These are phyloP conservation scores for Pseudoatta argentina DNA, from an alignment of 1,140 invertebrate species.

Conservation along the genomic window DNA sequence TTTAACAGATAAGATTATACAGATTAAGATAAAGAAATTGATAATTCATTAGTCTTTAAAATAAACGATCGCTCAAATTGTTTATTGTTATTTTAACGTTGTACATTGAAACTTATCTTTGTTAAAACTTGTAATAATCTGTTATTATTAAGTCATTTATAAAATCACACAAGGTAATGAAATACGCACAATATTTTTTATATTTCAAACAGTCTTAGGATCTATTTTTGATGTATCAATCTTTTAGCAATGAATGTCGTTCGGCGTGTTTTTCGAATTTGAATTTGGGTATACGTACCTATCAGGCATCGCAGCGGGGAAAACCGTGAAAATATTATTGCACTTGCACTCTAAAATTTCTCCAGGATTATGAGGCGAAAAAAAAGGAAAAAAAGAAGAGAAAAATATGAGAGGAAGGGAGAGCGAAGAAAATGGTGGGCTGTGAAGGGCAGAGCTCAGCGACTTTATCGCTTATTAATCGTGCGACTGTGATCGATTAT, in stretches of 20 bases:
- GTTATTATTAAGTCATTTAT: background rate
- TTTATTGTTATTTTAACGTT: conserved; percentile 2
- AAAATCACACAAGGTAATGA: background rate
- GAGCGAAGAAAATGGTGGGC: conserved; percentile 40
- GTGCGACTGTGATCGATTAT: conserved; percentile 81
- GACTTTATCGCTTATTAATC: conserved; percentile 82
- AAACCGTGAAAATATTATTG: background rate
- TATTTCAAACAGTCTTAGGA: background rate
- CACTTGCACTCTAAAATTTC: conserved; percentile 27
- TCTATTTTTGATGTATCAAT: background rate
- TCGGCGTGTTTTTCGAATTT: background rate
- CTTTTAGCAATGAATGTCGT: background rate
- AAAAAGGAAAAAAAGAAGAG: background rate
- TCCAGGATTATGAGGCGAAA: background rate
- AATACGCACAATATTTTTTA: background rate
- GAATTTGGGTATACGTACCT: background rate
- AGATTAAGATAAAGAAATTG: too few species aligned
- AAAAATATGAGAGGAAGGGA: background rate
- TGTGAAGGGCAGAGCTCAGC: conserved; percentile 55
- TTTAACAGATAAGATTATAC: too few species aligned
- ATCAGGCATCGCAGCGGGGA: background rate
- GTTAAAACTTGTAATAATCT: background rate
- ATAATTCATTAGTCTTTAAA: too few species aligned
- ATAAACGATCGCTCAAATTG: background rate
- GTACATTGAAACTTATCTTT: background rate